Evolutionary conservation across 1,140 invertebrate species (phyloP).

Genomic region (Lasioglossum albipes): DNA sequence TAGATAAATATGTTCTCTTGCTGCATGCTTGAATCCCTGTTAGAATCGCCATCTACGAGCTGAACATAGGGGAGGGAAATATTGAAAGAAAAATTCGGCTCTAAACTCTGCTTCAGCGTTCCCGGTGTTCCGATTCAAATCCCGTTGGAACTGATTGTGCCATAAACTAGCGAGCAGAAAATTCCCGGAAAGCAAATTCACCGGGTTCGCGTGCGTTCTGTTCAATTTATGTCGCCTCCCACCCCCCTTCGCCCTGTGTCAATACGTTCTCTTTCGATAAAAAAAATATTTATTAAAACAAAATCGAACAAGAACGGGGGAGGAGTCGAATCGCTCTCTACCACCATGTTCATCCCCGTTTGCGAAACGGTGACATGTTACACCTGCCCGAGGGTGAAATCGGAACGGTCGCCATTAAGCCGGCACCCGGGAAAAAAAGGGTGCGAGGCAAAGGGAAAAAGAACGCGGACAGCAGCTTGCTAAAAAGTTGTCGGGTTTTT

Average conservation of each 20-base stretch:
- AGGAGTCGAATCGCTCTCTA: conserved; percentile 26
- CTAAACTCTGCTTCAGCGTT: background rate
- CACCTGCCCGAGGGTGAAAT: conserved; percentile 20
- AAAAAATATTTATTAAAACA: conserved; percentile 22
- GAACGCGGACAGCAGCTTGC: conserved; percentile 2
- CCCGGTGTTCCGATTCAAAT: background rate
- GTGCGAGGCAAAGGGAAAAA: conserved; percentile 12
- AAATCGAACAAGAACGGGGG: conserved; percentile 1
- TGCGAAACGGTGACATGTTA: conserved; percentile 27
- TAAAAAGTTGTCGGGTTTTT: conserved; percentile 55
- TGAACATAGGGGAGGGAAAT: no score
- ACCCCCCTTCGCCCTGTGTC: background rate
- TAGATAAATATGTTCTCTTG: no score
- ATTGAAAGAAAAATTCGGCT: background rate
- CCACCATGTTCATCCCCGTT: conserved; percentile 24
- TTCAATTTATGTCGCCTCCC: background rate
- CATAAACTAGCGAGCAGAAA: background rate
- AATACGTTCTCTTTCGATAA: background rate
- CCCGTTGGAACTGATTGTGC: background rate
- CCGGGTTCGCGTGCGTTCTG: background rate
- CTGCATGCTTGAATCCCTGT: no score
- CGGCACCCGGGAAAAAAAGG: background rate
- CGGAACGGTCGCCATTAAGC: conserved; percentile 35
- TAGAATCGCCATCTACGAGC: no score
- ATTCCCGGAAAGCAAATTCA: background rate